These are phyloP conservation scores for Ormia ochracea DNA, from an alignment of 2,888 invertebrate genomes.

Conservation along the genomic window DNA sequence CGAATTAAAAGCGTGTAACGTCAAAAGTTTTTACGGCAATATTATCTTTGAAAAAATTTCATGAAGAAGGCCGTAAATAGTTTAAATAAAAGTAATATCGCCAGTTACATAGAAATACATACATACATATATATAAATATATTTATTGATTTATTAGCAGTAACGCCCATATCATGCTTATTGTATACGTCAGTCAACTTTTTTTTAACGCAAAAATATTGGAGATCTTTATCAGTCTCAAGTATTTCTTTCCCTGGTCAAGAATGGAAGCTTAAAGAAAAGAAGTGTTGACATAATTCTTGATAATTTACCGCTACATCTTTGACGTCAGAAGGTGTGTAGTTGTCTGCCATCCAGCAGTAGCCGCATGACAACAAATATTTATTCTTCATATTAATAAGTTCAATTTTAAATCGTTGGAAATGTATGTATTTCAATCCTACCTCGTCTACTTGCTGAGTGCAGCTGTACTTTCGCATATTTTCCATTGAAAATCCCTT, in stretches of 20 bases:
- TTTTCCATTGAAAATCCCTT: background rate
- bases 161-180: background rate
- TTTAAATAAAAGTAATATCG: too few relatives aligned
- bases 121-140: background rate
- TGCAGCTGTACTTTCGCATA: background rate
- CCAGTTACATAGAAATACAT: too few relatives aligned
- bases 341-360: background rate
- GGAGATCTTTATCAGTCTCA: background rate
- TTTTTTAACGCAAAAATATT: background rate
- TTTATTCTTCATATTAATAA: background rate
- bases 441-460: background rate
- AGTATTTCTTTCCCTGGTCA: background rate
- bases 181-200: background rate
- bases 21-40: too few relatives aligned
- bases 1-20: too few relatives aligned
- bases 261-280: constrained; percentile 2
- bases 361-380: background rate
- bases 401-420: background rate
- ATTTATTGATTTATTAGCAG: background rate
- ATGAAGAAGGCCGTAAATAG: too few relatives aligned
- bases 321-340: constrained; percentile 25
- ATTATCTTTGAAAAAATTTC: too few relatives aligned
- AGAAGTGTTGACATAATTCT: background rate
- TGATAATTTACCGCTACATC: background rate
- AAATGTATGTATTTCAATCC: background rate